A percentile compares a stretch with the other conserved stretches of the same genome.
phyloP scores from a whole-genome alignment of 2,888 invertebrate genomes.

The Ariolimax columbianus region DNA sequence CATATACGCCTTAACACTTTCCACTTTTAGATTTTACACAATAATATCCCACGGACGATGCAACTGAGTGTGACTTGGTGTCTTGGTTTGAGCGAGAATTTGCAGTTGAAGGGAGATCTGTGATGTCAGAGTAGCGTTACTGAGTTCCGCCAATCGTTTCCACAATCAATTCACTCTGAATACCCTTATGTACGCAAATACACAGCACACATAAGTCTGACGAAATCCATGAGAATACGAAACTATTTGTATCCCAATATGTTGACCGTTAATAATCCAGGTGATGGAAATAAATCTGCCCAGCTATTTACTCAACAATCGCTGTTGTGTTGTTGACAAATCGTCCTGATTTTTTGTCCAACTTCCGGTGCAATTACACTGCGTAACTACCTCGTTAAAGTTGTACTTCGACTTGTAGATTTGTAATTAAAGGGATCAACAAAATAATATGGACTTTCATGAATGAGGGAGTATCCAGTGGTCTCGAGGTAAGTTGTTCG shows the following conservation, averaged over 20 bases:
- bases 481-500: too few relatives aligned
- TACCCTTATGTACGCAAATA: too few relatives aligned
- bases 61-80: too few relatives aligned
- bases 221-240: not conserved
- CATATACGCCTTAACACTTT: too few relatives aligned
- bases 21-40: too few relatives aligned
- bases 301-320: conserved; percentile 23
- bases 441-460: too few relatives aligned
- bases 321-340: conserved; percentile 49
- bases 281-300: not conserved
- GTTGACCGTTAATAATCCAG: not conserved
- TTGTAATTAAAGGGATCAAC: too few relatives aligned
- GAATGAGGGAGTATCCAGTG: too few relatives aligned
- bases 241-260: not conserved
- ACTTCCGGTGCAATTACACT: conserved; percentile 37
- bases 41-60: too few relatives aligned
- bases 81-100: too few relatives aligned
- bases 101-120: too few relatives aligned
- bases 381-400: conserved; percentile 24
- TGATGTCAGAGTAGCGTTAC: not conserved
- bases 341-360: conserved; percentile 46
- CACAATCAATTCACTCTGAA: not conserved
- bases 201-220: not conserved
- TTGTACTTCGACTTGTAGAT: not conserved
- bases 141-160: not conserved